These are phyloP conservation scores for Trialeurodes vaporariorum DNA, from an alignment of 1,140 invertebrate genomes.

Conservation along the genomic window DNA sequence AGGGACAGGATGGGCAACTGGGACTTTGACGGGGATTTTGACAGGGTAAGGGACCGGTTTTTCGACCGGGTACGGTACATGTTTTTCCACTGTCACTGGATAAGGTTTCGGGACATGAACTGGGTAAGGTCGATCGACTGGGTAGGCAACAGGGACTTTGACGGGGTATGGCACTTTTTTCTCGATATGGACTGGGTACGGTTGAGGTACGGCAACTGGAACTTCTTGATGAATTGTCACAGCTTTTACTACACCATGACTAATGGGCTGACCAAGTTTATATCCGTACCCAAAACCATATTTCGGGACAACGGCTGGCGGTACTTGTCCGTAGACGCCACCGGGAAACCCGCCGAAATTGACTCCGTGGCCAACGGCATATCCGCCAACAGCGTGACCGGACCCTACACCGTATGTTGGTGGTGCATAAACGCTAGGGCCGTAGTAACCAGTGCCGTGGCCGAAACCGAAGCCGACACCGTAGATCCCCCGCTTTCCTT, in stretches of 20 bases:
- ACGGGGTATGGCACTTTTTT: slow-evolving; percentile 46
- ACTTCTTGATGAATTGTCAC: slow-evolving; percentile 33
- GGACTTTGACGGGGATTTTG: slow-evolving; percentile 40
- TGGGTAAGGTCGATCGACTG: slow-evolving; percentile 24
- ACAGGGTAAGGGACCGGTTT: slow-evolving; percentile 36
- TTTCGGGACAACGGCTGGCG: too few species aligned
- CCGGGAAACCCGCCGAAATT: background rate
- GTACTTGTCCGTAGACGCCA: background rate
- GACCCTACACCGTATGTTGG: slow-evolving; percentile 10
- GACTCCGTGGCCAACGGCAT: slow-evolving; percentile 16
- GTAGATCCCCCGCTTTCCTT: slow-evolving; percentile 11
- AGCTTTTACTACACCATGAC: background rate
- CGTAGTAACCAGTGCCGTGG: slow-evolving; percentile 25
- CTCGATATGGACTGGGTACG: slow-evolving; percentile 49
- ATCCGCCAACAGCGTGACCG: slow-evolving; percentile 7
- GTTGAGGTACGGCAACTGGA: slow-evolving; percentile 43
- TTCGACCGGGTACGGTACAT: slow-evolving; percentile 59
- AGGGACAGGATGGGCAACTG: slow-evolving; percentile 33
- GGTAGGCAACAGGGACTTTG: slow-evolving; percentile 22
- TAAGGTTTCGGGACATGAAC: slow-evolving; percentile 21
- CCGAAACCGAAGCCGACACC: slow-evolving; percentile 46
- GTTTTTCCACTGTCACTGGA: slow-evolving; percentile 39
- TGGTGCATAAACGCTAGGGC: slow-evolving; percentile 4
- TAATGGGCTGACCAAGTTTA: background rate
- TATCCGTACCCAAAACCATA: background rate